These are phyloP conservation scores for Amiota mariae DNA, from an alignment of 2,888 invertebrate genomes.

Conservation along the genomic window DNA sequence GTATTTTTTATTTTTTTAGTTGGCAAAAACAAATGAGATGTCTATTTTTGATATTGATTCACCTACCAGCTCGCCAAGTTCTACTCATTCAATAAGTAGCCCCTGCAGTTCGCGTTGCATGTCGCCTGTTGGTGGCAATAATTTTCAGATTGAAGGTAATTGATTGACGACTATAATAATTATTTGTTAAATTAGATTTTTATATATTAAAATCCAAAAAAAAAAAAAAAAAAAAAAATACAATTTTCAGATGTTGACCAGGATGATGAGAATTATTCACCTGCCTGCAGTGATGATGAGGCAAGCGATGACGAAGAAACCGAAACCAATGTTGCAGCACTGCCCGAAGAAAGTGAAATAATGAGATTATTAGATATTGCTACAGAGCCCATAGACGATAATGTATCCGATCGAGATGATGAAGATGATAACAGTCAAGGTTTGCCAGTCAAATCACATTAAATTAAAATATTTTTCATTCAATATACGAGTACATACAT, in stretches of 20 bases:
- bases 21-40: conserved; percentile 64
- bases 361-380: conserved; percentile 70
- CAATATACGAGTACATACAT: no score
- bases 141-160: conserved; percentile 40
- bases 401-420: conserved; percentile 70
- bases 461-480: no score
- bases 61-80: conserved; percentile 70
- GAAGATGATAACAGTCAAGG: conserved; percentile 67
- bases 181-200: conserved; percentile 27
- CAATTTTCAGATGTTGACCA: conserved; percentile 51
- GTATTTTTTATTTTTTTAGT: conserved; percentile 39
- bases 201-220: no score
- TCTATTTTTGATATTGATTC: conserved; percentile 66
- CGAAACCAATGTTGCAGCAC: conserved; percentile 33
- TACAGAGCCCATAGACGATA: conserved; percentile 66
- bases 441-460: not conserved
- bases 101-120: conserved; percentile 72
- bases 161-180: no score
- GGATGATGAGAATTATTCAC: conserved; percentile 72
- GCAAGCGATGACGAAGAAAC: conserved; percentile 64
- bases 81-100: conserved; percentile 65
- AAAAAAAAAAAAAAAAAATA: no score
- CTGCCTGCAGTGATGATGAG: conserved; percentile 73
- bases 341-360: conserved; percentile 62
- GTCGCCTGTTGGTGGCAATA: conserved; percentile 65